phyloP scores from a whole-genome alignment of 2,113 vertebrate genomes.

The Rhynchopsitta pachyrhyncha region DNA sequence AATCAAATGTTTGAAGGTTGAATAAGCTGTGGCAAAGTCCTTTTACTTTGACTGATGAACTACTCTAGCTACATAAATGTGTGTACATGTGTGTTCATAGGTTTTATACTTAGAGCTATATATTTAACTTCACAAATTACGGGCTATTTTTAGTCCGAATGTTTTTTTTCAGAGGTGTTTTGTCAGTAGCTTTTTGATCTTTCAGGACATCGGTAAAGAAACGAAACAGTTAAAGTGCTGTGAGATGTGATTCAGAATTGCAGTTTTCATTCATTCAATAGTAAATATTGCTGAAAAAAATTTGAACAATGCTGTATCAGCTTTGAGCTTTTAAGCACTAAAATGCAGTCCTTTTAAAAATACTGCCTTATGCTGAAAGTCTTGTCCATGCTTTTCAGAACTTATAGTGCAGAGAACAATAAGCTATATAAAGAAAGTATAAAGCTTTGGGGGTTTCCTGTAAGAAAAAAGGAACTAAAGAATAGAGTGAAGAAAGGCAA shows the following conservation, averaged over 20 bases:
- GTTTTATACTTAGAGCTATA: not conserved
- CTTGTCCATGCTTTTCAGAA: not conserved
- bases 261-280: not conserved
- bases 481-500: not conserved
- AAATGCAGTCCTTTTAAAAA: not conserved
- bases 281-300: not conserved
- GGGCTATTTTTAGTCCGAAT: not conserved
- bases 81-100: not conserved
- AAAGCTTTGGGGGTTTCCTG: not conserved
- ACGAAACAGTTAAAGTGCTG: not conserved
- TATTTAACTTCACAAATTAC: not conserved
- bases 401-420: not conserved
- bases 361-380: not conserved
- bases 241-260: not conserved
- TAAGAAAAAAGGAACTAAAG: not conserved
- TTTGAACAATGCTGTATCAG: not conserved
- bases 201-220: not conserved
- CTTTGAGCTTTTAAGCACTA: not conserved
- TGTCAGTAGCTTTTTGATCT: not conserved
- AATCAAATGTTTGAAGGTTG: not conserved
- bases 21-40: not conserved
- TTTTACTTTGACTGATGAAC: not conserved
- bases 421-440: not conserved
- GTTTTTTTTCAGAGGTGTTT: not conserved
- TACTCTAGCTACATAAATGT: not conserved